A percentile compares a stretch with the other conserved stretches of the same genome.
Conservation (phyloP, 2,797 vertebrate species). For the Malurus splendens region DNA sequence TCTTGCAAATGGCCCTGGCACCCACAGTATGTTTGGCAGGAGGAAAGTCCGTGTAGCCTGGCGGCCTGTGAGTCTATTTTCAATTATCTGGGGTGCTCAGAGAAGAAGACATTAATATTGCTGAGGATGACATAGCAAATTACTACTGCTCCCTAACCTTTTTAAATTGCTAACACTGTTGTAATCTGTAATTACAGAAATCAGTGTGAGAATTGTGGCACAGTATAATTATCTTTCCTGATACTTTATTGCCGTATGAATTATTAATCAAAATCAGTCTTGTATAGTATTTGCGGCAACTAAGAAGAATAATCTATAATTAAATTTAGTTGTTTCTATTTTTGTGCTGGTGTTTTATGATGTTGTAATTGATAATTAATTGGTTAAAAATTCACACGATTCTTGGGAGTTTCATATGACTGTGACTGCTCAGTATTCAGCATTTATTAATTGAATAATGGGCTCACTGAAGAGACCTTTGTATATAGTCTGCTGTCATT, state of each 20-base stretch:
- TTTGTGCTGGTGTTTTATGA: conserved; percentile 78
- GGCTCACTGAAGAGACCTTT: conserved; percentile 65
- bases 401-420: conserved; percentile 70
- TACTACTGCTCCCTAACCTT: conserved; percentile 77
- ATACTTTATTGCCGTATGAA: conserved; percentile 82
- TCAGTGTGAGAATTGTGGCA: conserved; percentile 80
- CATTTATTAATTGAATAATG: conserved; percentile 73
- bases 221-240: conserved; percentile 80
- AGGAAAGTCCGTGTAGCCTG: conserved; percentile 36
- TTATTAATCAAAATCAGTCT: conserved; percentile 84
- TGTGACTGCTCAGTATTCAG: conserved; percentile 66
- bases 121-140: conserved; percentile 80
- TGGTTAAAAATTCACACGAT: conserved; percentile 73
- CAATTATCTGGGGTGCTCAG: conserved; percentile 68
- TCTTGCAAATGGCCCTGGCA: conserved; percentile 34
- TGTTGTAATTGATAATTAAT: conserved; percentile 83
- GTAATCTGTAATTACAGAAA: conserved; percentile 83
- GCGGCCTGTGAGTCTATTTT: conserved; percentile 62
- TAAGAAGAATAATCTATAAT: conserved; percentile 79
- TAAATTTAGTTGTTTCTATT: conserved; percentile 80
- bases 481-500: conserved; percentile 58
- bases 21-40: conserved; percentile 33
- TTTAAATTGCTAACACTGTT: conserved; percentile 79
- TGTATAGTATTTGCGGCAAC: conserved; percentile 80
- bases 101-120: conserved; percentile 69